Percentiles rank a stretch among this genome's conserved stretches.
These are phyloP conservation scores for Leptopilina myrica DNA, from an alignment of 2,888 invertebrate species.

Conservation along the genomic window DNA sequence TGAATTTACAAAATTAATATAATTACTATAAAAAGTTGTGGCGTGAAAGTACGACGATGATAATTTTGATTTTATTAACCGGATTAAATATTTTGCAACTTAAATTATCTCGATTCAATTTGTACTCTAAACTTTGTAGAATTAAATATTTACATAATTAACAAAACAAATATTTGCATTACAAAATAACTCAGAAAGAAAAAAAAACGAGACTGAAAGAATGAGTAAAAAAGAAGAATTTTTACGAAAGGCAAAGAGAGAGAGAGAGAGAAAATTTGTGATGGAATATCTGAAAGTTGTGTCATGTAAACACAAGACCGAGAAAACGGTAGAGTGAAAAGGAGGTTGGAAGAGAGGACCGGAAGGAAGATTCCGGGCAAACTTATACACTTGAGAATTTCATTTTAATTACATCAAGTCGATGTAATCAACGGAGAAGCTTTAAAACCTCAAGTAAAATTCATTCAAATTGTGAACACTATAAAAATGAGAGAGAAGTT, in stretches of 20 bases:
- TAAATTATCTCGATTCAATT: too few species aligned
- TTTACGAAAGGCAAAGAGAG: conserved; percentile 47
- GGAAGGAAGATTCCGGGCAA: conserved; percentile 46
- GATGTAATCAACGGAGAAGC: conserved; percentile 40
- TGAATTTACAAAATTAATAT: too few species aligned
- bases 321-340: conserved; percentile 50
- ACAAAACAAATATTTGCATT: background rate
- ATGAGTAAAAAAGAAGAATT: conserved; percentile 44
- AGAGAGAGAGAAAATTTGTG: conserved; percentile 48
- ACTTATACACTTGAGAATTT: conserved; percentile 61
- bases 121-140: too few species aligned
- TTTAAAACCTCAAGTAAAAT: conserved; percentile 29
- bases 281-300: conserved; percentile 66
- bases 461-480: conserved; percentile 15
- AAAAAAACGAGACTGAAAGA: conserved; percentile 26
- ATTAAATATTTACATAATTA: too few species aligned
- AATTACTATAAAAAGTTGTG: too few species aligned
- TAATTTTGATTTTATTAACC: too few species aligned
- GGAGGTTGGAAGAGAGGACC: conserved; percentile 29
- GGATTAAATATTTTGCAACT: too few species aligned
- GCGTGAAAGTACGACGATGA: too few species aligned
- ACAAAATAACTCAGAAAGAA: conserved; percentile 22
- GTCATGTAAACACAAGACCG: conserved; percentile 58
- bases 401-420: conserved; percentile 60
- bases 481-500: background rate